Conservation (phyloP, 2,888 invertebrate species). For the Lamellibrachia columna region DNA sequence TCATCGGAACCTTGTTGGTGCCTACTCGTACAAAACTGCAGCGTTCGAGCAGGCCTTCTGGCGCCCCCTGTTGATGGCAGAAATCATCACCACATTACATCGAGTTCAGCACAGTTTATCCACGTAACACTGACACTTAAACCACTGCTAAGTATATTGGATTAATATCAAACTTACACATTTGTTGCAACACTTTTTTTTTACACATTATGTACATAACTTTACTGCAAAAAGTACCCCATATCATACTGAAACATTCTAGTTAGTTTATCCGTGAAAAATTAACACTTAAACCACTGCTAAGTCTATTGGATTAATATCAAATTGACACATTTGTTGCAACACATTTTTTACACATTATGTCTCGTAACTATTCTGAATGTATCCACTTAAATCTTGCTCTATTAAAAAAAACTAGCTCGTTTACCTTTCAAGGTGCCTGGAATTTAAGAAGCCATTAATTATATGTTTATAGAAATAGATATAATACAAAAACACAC, state of each 20-base stretch:
- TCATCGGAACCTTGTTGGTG: constrained; percentile 89
- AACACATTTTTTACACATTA: not conserved
- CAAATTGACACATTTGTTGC: not conserved
- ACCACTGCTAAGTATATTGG: too few relatives aligned
- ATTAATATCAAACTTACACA: too few relatives aligned
- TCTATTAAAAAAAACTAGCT: not conserved
- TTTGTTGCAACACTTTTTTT: not conserved
- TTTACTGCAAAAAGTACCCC: too few relatives aligned
- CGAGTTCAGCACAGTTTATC: not conserved
- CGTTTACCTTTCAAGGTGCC: not conserved
- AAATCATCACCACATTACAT: not conserved
- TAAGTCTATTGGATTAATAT: too few relatives aligned
- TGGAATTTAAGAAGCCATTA: not conserved
- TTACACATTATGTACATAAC: too few relatives aligned
- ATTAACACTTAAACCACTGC: too few relatives aligned
- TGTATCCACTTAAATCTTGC: not conserved
- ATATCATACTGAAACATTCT: too few relatives aligned
- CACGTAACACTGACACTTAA: too few relatives aligned
- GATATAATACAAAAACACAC: too few relatives aligned
- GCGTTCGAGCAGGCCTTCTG: constrained; percentile 96
- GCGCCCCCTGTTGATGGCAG: constrained; percentile 78
- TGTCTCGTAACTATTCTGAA: not conserved
- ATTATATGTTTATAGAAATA: too few relatives aligned
- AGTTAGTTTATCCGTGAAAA: not conserved
- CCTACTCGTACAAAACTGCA: constrained; percentile 98